phyloP scores from a whole-genome alignment of 1,140 invertebrate genomes.

The Archivesica marissinica region DNA sequence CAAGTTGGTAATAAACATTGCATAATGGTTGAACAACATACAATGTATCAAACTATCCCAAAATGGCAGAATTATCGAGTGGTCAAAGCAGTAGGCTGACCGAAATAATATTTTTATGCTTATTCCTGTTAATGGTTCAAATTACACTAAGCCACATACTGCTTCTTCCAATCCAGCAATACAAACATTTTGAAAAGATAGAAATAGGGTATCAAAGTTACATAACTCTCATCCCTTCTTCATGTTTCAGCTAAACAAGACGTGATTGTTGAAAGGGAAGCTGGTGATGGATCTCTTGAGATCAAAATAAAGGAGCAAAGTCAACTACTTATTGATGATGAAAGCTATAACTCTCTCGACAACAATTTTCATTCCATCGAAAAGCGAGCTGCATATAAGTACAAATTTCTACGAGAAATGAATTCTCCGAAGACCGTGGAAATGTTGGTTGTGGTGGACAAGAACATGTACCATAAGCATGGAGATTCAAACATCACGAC shows the following conservation, averaged over 20 bases:
- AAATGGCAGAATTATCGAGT: no score
- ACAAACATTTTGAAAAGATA: no score
- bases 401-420: constrained; percentile 41
- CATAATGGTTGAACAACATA: no score
- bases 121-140: no score
- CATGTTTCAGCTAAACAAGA: constrained; percentile 31
- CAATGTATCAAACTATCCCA: no score
- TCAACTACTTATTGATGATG: constrained; percentile 25
- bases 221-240: background rate
- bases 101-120: no score
- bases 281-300: constrained; percentile 5
- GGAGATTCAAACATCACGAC: constrained; percentile 81
- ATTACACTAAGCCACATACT: no score
- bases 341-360: constrained; percentile 3
- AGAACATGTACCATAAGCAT: constrained; percentile 78
- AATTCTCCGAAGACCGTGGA: constrained; percentile 74
- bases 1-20: no score
- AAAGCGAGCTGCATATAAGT: constrained; percentile 55
- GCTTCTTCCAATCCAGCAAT: no score
- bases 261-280: constrained; percentile 6
- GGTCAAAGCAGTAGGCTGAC: no score
- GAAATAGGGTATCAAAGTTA: no score
- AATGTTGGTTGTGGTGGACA: constrained; percentile 78
- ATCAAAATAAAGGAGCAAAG: constrained; percentile 33
- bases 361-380: constrained; percentile 44